phyloP scores from a whole-genome alignment of 2,888 invertebrate genomes.

The Lacanobia wlatinum region DNA sequence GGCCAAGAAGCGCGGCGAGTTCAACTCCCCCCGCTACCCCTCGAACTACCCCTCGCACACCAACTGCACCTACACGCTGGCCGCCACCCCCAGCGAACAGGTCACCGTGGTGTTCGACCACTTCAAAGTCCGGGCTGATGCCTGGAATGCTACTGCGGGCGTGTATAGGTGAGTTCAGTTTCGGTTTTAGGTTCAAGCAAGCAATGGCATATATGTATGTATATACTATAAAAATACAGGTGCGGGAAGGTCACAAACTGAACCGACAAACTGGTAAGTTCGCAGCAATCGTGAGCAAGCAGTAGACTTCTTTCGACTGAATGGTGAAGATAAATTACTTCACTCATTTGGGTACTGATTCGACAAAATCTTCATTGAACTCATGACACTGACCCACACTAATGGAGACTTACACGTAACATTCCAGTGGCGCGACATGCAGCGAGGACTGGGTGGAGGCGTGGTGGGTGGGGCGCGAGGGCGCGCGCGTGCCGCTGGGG shows the following conservation, averaged over 20 bases:
- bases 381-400: too few relatives aligned
- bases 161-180: conserved; percentile 80
- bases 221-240: too few relatives aligned
- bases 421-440: conserved; percentile 93
- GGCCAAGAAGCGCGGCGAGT: conserved; percentile 96
- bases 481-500: conserved; percentile 95
- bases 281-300: too few relatives aligned
- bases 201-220: too few relatives aligned
- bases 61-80: conserved; percentile 98
- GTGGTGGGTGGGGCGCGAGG: conserved; percentile 96
- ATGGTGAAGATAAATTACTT: too few relatives aligned
- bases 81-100: conserved; percentile 96
- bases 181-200: not conserved
- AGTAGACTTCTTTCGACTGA: too few relatives aligned
- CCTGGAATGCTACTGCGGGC: conserved; percentile 93
- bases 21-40: conserved; percentile 99
- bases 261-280: too few relatives aligned
- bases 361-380: too few relatives aligned
- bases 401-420: too few relatives aligned
- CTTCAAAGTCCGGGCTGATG: conserved; percentile 96
- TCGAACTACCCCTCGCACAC: conserved; percentile 98
- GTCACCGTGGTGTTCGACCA: conserved; percentile 97
- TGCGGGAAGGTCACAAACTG: too few relatives aligned
- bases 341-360: too few relatives aligned
- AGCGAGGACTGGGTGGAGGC: conserved; percentile 98